Evolutionary conservation across 2,888 invertebrate species (phyloP).

Genomic region (Calameuta pallipes): DNA sequence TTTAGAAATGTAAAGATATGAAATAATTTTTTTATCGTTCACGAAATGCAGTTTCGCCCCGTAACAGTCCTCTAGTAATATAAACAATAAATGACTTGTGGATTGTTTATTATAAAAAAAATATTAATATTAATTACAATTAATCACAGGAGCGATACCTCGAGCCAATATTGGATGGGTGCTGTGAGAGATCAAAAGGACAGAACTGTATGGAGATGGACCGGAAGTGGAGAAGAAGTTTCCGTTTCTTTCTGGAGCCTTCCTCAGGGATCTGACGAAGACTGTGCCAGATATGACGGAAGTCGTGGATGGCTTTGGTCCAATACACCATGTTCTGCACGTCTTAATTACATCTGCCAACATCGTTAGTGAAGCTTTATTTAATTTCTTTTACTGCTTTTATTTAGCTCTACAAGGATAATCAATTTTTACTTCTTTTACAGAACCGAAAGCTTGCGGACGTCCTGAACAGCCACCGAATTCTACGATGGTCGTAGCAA

Average conservation of each 20-base stretch:
- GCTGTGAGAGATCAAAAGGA: conserved; percentile 86
- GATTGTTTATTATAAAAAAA: no score
- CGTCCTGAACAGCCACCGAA: conserved; percentile 93
- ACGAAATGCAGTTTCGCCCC: no score
- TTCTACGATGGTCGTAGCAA: conserved; percentile 79
- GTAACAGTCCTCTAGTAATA: no score
- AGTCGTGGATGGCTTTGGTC: conserved; percentile 96
- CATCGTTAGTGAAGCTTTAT: conserved; percentile 78
- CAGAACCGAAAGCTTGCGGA: conserved; percentile 91
- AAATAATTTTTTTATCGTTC: no score
- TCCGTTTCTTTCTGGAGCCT: conserved; percentile 93
- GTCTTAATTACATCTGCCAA: conserved; percentile 91
- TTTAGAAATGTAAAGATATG: no score
- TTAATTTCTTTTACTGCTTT: conserved; percentile 23
- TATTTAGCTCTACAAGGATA: conserved; percentile 10
- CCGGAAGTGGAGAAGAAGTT: conserved; percentile 84
- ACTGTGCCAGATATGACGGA: conserved; percentile 91
- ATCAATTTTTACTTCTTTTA: conserved; percentile 17
- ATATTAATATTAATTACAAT: background rate
- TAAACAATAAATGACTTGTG: no score
- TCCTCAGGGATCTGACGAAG: conserved; percentile 80
- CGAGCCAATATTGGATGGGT: conserved; percentile 96
- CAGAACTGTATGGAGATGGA: conserved; percentile 88
- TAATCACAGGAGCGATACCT: conserved; percentile 79
- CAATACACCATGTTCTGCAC: conserved; percentile 87